Conservation (phyloP, 2,888 invertebrate species). For the Epinotia ramella region DNA sequence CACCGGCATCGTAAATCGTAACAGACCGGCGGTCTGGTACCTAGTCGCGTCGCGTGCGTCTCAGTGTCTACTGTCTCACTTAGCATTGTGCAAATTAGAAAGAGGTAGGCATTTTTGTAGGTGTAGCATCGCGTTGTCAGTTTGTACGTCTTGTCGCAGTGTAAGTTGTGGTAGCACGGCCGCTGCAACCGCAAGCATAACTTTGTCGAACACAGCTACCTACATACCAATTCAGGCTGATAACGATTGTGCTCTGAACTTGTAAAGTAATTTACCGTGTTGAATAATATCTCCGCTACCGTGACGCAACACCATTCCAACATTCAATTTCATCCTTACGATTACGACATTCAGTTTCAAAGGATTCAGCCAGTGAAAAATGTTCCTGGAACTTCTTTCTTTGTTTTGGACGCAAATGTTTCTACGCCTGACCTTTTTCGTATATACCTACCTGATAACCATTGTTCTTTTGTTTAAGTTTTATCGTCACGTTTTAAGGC, state of each 20-base stretch:
- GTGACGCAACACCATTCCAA: slow-evolving; percentile 53
- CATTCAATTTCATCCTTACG: no score
- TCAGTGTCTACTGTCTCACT: no score
- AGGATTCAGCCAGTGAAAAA: neutral
- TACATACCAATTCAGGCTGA: slow-evolving; percentile 50
- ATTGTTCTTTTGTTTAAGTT: no score
- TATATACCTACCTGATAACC: no score
- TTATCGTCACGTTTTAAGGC: no score
- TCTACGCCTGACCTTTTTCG: neutral
- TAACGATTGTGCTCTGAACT: slow-evolving; percentile 44
- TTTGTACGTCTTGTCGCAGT: no score
- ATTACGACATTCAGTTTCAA: neutral
- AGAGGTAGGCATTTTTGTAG: neutral
- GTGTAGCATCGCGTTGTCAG: no score
- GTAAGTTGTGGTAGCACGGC: no score
- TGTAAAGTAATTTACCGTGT: slow-evolving; percentile 53
- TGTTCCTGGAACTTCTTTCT: neutral
- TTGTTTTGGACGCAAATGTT: no score
- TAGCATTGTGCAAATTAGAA: neutral
- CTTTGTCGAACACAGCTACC: slow-evolving; percentile 51
- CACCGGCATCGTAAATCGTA: no score
- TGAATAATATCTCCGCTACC: slow-evolving; percentile 70
- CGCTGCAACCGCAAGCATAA: slow-evolving; percentile 4
- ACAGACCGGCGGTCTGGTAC: no score
- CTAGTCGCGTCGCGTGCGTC: no score